Evolutionary conservation across 2,797 vertebrate genomes (phyloP).

Genomic region (Melanotaenia parkinsoni): DNA sequence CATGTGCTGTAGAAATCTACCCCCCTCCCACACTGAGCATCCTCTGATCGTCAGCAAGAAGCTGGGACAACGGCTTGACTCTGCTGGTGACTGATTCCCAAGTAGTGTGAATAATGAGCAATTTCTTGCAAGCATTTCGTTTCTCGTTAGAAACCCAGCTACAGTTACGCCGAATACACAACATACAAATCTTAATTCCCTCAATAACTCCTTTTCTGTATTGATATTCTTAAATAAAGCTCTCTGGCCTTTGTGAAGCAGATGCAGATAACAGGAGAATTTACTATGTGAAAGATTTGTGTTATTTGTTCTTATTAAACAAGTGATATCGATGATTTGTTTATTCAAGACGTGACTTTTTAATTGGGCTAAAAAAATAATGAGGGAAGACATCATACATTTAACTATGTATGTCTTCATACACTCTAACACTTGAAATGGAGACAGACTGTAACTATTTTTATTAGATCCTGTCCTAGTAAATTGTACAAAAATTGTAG

Average conservation of each 20-base stretch:
- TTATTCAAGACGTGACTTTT: too few relatives aligned
- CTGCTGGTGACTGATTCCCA: slow-evolving; percentile 15
- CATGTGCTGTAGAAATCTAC: slow-evolving; percentile 34
- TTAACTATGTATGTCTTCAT: too few relatives aligned
- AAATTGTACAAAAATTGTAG: too few relatives aligned
- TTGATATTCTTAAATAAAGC: not conserved
- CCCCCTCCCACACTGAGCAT: slow-evolving; percentile 18
- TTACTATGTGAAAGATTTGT: not conserved
- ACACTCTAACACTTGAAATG: too few relatives aligned
- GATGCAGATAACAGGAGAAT: not conserved
- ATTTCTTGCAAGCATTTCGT: not conserved
- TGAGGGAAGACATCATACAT: too few relatives aligned
- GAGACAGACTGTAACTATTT: too few relatives aligned
- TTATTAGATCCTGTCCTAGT: too few relatives aligned
- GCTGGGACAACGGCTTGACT: not conserved
- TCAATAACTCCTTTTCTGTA: not conserved
- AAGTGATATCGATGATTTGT: too few relatives aligned
- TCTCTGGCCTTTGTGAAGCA: not conserved
- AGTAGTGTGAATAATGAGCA: not conserved
- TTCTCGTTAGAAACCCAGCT: not conserved
- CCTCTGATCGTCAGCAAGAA: slow-evolving; percentile 26
- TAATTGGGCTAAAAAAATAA: too few relatives aligned
- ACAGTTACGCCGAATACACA: not conserved
- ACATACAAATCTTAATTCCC: not conserved
- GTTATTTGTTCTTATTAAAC: too few relatives aligned